Base-by-base conservation (phyloP, 2,888 invertebrate genomes). In the Polydesmus complanatus region DNA sequence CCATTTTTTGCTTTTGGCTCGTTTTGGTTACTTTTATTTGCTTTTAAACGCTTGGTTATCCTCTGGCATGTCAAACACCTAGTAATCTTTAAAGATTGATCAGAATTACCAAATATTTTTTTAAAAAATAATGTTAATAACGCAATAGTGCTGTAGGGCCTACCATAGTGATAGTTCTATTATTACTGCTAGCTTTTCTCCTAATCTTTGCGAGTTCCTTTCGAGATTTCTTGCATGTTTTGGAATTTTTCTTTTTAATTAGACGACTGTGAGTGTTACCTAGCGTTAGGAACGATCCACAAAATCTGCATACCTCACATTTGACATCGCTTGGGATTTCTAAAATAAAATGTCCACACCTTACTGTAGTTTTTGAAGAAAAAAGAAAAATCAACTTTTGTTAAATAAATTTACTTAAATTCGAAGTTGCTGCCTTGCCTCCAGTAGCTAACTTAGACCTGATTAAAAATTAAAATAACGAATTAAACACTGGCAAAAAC, bases 1-100 rank as follows among this genome's bases (percentile, higher is more conserved):
- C 37, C 37, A 37, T 37, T 37, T 8, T 37, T 37, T 37, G 14
- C 5, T 37, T 37, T 5, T 37, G 37, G 14, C 14, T 37, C 8
- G 5, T 37, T 37, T 37, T 37, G 37, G 14, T 8, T 5, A 37
- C 14, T 37, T 14, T 37, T 37, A 14, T 8, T 37, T 5, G 37
- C 37, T 14, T 37, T 37, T 8, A 37, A 5, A 14, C 37, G 27
- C 27, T 26, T 54, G 1, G 54, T 54, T 14, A 26, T 27, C 27
- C 27, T 54, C 27, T 19, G 8, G 27, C 54, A 54, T 54, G n/a
- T 54, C 2, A 54, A 27, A 27, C 54, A 54, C 27, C 27, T 54
- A 5, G 25, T 26, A 18, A 54, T 26, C 54, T 54, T 26, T 27
- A 3, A 54, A 27, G n/a, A 52, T 23, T n/a, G 52, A 21, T 18